Percentiles rank a stretch among this genome's conserved stretches.
Conservation (phyloP, 2,888 invertebrate genomes). For the Uloborus plumipes region DNA sequence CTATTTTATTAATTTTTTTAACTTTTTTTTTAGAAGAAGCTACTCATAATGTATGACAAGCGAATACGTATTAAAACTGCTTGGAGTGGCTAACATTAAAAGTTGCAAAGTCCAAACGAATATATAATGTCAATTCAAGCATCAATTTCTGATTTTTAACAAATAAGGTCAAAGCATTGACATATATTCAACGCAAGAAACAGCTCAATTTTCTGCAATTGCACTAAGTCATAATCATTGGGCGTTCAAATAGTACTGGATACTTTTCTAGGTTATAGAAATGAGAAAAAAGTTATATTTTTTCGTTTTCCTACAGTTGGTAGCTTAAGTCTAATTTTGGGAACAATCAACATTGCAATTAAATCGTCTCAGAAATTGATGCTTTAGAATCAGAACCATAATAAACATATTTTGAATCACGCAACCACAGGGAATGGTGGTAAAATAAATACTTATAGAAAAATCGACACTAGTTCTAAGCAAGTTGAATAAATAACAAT, state of each 20-base stretch:
- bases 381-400: slow-evolving; percentile 40
- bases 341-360: too few species aligned
- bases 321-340: too few species aligned
- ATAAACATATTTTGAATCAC: slow-evolving; percentile 44
- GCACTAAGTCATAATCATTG: too few species aligned
- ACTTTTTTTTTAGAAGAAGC: slow-evolving; percentile 17
- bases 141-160: too few species aligned
- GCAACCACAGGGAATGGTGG: slow-evolving; percentile 48
- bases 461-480: slow-evolving; percentile 62
- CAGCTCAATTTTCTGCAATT: too few species aligned
- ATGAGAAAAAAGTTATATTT: too few species aligned
- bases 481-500: slow-evolving; percentile 60
- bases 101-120: slow-evolving; percentile 51
- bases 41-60: slow-evolving; percentile 55
- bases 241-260: too few species aligned
- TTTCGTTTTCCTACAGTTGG: too few species aligned
- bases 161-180: too few species aligned
- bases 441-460: slow-evolving; percentile 50
- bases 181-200: too few species aligned
- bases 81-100: slow-evolving; percentile 63
- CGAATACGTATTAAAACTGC: slow-evolving; percentile 60
- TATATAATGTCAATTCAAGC: slow-evolving; percentile 14
- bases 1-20: slow-evolving; percentile 26
- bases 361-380: slow-evolving; percentile 30
- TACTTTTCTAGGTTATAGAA: too few species aligned